Evolutionary conservation across 2,888 invertebrate species (phyloP), one percentile per base, ranked within the genome.

Genomic region (Conchocele bisecta): DNA sequence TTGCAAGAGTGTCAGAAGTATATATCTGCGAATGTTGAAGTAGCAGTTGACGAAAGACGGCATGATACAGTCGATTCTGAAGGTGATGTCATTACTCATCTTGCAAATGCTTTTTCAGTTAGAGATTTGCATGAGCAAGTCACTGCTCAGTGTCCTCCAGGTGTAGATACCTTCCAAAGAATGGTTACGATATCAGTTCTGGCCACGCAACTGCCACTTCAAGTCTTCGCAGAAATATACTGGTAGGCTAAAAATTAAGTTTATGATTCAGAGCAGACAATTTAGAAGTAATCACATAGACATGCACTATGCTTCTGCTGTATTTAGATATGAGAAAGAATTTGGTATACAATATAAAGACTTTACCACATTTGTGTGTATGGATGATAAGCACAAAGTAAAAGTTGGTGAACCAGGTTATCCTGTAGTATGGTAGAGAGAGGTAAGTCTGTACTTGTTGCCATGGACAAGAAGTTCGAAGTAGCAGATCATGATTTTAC

Each of bases 221-320:
- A 28, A 64, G 54, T 35, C 42, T 51, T 64, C 53, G 17, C 13
- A n/a, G 1, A 31, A 31, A 33, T 70, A 70, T 42, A 51, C 57
- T 59, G 70, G 70, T 15, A 50, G 41, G 20, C 39, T 64, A n/a
- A 70, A 57, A 37, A 41, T 70, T 29, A 70, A 70, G 59, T 57
- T 69, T 35, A 70, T 64, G 53, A 58, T 71, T 13, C 59, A 64
- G 29, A 71, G 59, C 50, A 31, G 70, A n/a, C 70, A 70, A 33
- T 70, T 58, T 46, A 31, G 64, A 26, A 51, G n/a, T n/a, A n/a
- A n/a, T n/a, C 61, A 56, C 31, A 24, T 15, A n/a, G 59, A 59
- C 24, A 59, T 59, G 37, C 50, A 59, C 28, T 59, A 59, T 59
- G 29, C 33, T 11, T 59, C 59, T 17, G 59, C 46, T 13, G 6